These are phyloP conservation scores for Babylonia areolata DNA, from an alignment of 1,140 invertebrate genomes.

Conservation along the genomic window DNA sequence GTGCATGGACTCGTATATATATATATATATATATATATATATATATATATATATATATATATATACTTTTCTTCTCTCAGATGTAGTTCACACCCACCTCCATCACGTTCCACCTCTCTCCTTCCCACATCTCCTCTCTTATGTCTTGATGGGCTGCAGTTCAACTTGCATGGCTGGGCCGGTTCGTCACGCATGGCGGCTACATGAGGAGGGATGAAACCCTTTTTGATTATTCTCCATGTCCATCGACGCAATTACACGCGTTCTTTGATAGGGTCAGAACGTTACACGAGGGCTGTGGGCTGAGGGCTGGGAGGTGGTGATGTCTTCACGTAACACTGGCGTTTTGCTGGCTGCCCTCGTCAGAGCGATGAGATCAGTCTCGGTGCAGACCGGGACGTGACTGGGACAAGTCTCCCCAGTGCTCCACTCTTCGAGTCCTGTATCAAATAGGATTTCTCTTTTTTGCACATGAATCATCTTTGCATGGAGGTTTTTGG, in stretches of 20 bases:
- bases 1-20: too few species aligned
- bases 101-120: too few species aligned
- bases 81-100: too few species aligned
- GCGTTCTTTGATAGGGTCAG: not conserved
- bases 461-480: constrained; percentile 3
- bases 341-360: not conserved
- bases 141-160: not conserved
- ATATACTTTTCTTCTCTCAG: too few species aligned
- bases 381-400: not conserved
- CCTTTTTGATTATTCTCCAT: not conserved
- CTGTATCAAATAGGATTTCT: not conserved
- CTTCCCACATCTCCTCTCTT: too few species aligned
- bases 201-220: constrained; percentile 6
- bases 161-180: not conserved
- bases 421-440: too few species aligned
- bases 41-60: too few species aligned
- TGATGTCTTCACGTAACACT: too few species aligned
- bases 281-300: too few species aligned
- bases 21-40: too few species aligned
- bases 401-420: not conserved
- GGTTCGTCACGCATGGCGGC: not conserved
- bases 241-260: not conserved
- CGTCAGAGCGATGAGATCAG: not conserved
- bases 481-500: not conserved
- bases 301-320: too few species aligned